Evolutionary conservation across 2,888 invertebrate genomes (phyloP), one percentile per base, ranked within the genome.

Genomic region (Ypsolopha scabrella): DNA sequence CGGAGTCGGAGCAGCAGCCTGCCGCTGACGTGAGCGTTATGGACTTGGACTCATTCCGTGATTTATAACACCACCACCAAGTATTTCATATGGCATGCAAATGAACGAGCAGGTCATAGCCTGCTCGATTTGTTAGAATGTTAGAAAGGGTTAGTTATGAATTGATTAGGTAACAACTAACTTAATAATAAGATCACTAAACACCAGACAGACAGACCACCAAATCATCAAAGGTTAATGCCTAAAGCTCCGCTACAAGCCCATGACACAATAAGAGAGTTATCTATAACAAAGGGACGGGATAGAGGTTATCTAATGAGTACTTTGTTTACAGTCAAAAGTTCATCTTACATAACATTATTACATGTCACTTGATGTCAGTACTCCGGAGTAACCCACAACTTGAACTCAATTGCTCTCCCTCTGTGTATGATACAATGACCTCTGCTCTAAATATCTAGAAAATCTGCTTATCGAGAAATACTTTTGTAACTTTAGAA

Each of bases 101-200:
- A 47, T 47, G 36, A 13, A 13, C 6, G n/a, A 36, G 35, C 13
- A 47, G n/a, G 24, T 24, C 34, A 10, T 35, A 35, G 46, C 36
- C 11, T 24, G 11, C 9, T 8, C 51, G 52, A 55, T 53, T 52
- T 53, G 55, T 55, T 55, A 55, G 52, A 50, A 10, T 7, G 34
- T 53, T 47, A 35, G 11, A 43, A 35, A 35, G 46, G 35, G 46
- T 34, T 46, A 35, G n/a, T 7, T 35, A 35, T 35, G 24, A 24
- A 24, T 24, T 24, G 24, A 24, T 24, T 24, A 24, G 24, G n/a
- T 24, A 3, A 24, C 24, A 2, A 24, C 24, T 3, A 24, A 2
- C 24, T 24, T 24, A 24, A 24, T 24, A 24, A 24, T 24, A 24
- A 24, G 24, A 24, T 24, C 24, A 24, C 24, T 24, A 24, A 24